Evolutionary conservation across 2,888 invertebrate species (phyloP), one percentile per base, ranked within the genome.

Genomic region (Lithophane ornitopus): DNA sequence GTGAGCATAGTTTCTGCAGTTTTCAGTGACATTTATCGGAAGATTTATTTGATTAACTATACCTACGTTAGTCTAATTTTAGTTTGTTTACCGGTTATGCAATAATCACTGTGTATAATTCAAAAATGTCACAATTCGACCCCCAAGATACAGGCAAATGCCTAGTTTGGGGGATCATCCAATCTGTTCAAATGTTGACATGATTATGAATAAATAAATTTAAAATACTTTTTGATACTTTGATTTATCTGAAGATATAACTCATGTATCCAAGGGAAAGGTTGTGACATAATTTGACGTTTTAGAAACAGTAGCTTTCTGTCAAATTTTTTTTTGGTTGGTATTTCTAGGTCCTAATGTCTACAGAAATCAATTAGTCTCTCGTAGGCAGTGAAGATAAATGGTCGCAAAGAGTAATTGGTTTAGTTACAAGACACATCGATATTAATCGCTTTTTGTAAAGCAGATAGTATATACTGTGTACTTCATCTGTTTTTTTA

Each of bases 371-470:
- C 68, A 59, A 76, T 81, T 61, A 81, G 54, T 34, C 34, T 70
- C 9, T 14, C 19, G 59, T 41, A 44, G 68, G 26, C 58, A 63
- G 49, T 0, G 14, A 63, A 81, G 80, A 72, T 59, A 76, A 81
- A 80, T 81, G n/a, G 34, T 52, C 14, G 41, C 52, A 52, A 74
- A 76, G 59, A 71, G 59, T 65, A 76, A 81, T 69, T 69, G 63
- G 54, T 69, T 65, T 52, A 65, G 49, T 81, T 72, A 59, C 46
- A 76, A 68, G 34, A 70, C 28, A 46, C 46, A 65, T 69, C 34
- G 52, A 56, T 61, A 49, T 54, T 66, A 44, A 62, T 65, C 6
- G 44, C 7, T 73, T 73, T 11, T 54, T 73, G 73, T 28, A 1
- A 58, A 49, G 22, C 49, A 14, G n/a, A 34, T 3, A 34, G 14